Evolutionary conservation across 2,888 invertebrate species (phyloP).

Genomic region (Unio delphinus): DNA sequence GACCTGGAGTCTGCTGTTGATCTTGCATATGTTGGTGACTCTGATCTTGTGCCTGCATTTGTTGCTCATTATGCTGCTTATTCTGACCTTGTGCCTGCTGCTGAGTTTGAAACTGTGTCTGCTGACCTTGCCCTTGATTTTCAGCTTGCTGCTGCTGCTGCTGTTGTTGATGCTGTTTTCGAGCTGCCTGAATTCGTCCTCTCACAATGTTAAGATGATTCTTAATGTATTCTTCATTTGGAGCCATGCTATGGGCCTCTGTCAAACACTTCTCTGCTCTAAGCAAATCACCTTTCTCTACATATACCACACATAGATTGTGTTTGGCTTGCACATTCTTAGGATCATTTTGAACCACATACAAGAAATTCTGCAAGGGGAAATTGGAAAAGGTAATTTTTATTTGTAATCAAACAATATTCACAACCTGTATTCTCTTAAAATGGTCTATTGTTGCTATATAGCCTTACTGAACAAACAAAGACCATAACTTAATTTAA

Average conservation of each 20-base stretch:
- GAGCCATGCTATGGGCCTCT: conserved; percentile 82
- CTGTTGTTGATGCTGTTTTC: conserved; percentile 2
- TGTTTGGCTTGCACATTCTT: conserved; percentile 94
- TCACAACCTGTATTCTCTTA: too few relatives aligned
- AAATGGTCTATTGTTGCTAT: too few relatives aligned
- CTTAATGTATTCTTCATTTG: conserved; percentile 91
- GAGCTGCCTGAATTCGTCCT: conserved; percentile 72
- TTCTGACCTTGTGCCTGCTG: not conserved
- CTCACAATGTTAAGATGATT: conserved; percentile 92
- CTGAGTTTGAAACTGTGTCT: conserved; percentile 4
- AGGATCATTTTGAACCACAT: conserved; percentile 89
- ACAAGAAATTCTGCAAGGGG: conserved; percentile 85
- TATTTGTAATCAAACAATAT: not conserved
- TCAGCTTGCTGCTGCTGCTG: conserved; percentile 11
- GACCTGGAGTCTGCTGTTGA: conserved; percentile 12
- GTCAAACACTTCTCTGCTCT: conserved; percentile 88
- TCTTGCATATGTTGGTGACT: conserved; percentile 1
- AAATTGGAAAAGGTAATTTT: conserved; percentile 5
- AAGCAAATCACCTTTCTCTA: conserved; percentile 90
- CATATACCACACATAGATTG: conserved; percentile 95
- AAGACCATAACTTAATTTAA: too few relatives aligned
- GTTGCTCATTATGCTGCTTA: not conserved
- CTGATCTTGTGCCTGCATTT: not conserved
- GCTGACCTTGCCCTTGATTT: conserved; percentile 6
- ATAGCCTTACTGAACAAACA: too few relatives aligned